Conservation (phyloP, 2,888 invertebrate genomes). For the Melanargia galathea region DNA sequence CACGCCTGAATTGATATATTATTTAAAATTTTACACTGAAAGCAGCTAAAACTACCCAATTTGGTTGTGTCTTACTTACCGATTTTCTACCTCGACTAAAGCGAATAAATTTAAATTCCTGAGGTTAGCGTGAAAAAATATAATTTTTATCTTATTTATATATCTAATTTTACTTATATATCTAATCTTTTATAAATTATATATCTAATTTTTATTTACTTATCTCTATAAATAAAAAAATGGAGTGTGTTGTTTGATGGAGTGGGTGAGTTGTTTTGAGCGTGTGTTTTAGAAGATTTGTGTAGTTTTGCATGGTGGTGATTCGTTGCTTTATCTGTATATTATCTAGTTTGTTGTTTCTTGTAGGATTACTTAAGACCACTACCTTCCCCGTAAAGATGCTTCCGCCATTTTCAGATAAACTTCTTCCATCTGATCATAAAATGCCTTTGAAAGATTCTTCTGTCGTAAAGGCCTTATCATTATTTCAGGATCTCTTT, state of each 20-base stretch:
- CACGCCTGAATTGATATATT: slow-evolving; percentile 51
- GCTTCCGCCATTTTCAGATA: slow-evolving; percentile 82
- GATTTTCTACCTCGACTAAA: slow-evolving; percentile 55
- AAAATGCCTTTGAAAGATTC: slow-evolving; percentile 82
- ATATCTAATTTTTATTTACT: too few species aligned
- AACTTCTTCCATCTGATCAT: slow-evolving; percentile 79
- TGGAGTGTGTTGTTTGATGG: too few species aligned
- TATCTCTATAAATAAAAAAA: too few species aligned
- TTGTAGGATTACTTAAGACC: not conserved
- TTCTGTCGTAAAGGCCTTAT: slow-evolving; percentile 85
- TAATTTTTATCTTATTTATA: not conserved
- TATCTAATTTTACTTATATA: not conserved
- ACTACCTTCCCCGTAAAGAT: slow-evolving; percentile 79
- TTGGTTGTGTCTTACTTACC: slow-evolving; percentile 50
- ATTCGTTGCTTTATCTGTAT: too few species aligned
- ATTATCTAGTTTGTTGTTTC: too few species aligned
- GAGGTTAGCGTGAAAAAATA: slow-evolving; percentile 58
- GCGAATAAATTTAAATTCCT: slow-evolving; percentile 69
- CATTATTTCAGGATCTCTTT: slow-evolving; percentile 64
- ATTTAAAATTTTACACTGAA: not conserved
- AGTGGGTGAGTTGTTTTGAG: too few species aligned
- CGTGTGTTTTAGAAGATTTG: too few species aligned
- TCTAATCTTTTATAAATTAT: too few species aligned
- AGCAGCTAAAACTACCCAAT: not conserved
- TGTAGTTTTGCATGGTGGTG: too few species aligned